Evolutionary conservation across 2,113 vertebrate genomes (phyloP).

Genomic region (Pseudopipra pipra): DNA sequence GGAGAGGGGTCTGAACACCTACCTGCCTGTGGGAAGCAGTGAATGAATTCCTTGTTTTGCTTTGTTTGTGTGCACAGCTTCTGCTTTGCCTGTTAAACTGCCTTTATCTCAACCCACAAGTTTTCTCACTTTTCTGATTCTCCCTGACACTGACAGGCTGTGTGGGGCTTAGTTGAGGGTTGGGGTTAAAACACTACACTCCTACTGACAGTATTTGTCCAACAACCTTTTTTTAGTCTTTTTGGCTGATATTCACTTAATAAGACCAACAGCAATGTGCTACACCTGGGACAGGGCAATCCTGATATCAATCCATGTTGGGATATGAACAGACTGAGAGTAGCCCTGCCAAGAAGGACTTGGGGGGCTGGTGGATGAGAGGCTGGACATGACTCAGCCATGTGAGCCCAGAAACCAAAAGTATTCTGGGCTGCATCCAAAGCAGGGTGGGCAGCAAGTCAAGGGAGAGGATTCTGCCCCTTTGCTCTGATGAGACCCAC

Average conservation of each 20-base stretch:
- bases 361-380: not conserved
- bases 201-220: not conserved
- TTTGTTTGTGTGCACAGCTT: not conserved
- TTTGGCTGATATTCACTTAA: not conserved
- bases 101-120: not conserved
- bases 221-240: accelerated
- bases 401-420: not conserved
- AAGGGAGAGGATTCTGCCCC: not conserved
- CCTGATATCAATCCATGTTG: not conserved
- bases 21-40: not conserved
- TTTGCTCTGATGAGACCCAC: not conserved
- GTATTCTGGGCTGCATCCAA: not conserved
- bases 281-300: not conserved
- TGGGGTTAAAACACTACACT: not conserved
- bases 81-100: not conserved
- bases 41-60: not conserved
- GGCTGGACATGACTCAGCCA: not conserved
- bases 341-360: not conserved
- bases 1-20: too few relatives aligned
- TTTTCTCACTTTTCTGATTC: not conserved
- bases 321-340: not conserved
- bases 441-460: not conserved
- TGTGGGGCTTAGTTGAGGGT: too few relatives aligned
- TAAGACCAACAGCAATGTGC: not conserved
- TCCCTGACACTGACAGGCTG: accelerated